A percentile compares a stretch with the other conserved stretches of the same genome.
phyloP scores from a whole-genome alignment of 2,113 vertebrate genomes.

The Hepsetus odoe region DNA sequence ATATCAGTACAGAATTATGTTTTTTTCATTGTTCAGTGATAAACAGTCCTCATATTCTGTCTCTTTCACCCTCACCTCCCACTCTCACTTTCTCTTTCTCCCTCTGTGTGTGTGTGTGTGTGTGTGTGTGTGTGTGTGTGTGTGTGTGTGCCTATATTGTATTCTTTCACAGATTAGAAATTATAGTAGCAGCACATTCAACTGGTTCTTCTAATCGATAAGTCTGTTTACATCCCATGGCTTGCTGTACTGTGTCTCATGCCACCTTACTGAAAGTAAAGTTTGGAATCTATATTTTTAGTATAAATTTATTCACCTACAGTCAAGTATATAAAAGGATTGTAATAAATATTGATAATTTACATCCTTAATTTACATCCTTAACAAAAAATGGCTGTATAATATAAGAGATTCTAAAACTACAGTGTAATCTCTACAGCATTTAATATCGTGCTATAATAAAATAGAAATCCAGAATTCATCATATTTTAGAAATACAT shows the following conservation, averaged over 20 bases:
- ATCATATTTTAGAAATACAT: no score
- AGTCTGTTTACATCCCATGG: not conserved
- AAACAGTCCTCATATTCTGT: constrained; percentile 18
- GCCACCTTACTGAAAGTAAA: not conserved
- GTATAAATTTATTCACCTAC: no score
- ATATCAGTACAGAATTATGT: constrained; percentile 20
- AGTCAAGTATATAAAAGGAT: no score
- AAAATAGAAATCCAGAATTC: no score
- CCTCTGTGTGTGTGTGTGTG: not conserved
- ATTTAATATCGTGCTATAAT: no score
- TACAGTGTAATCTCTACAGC: no score
- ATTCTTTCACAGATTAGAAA: not conserved
- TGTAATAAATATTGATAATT: no score
- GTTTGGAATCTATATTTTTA: not conserved
- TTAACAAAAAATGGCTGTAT: no score
- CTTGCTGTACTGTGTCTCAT: not conserved
- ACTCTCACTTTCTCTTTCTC: no score
- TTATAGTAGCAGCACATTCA: not conserved
- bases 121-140: not conserved
- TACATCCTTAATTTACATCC: no score
- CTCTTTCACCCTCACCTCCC: not conserved
- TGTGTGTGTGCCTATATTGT: not conserved
- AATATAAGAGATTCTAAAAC: no score
- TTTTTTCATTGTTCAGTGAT: constrained; percentile 15
- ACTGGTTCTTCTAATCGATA: not conserved